Percentiles rank a stretch among this genome's conserved stretches.
phyloP scores from a whole-genome alignment of 2,888 invertebrate species.

The Chesias legatella region DNA sequence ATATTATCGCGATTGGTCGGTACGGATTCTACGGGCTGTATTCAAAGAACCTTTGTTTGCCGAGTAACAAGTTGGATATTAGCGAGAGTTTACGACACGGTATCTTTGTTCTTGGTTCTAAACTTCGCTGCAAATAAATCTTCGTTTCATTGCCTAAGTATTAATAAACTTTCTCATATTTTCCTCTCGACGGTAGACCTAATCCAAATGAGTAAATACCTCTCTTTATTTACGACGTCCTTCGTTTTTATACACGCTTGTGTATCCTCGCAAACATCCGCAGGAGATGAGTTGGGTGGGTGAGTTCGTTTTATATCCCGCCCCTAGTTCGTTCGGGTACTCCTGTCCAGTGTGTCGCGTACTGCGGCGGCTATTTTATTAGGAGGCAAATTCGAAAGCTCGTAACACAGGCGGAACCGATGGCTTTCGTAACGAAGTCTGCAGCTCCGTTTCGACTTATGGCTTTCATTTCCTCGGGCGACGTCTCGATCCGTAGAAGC shows the following conservation, averaged over 20 bases:
- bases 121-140: conserved; percentile 30
- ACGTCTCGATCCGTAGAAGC: conserved; percentile 26
- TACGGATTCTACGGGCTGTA: conserved; percentile 35
- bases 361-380: conserved; percentile 60
- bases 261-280: conserved; percentile 53
- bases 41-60: conserved; percentile 37
- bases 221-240: conserved; percentile 32
- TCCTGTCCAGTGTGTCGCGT: conserved; percentile 45
- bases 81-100: conserved; percentile 35
- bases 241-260: conserved; percentile 34
- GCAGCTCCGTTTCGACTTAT: conserved; percentile 51
- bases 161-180: conserved; percentile 22
- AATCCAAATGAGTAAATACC: conserved; percentile 27
- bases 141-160: conserved; percentile 25
- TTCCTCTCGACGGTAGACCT: conserved; percentile 13
- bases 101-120: conserved; percentile 33
- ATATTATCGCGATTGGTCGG: conserved; percentile 57
- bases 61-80: conserved; percentile 33
- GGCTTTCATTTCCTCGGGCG: conserved; percentile 60
- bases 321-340: conserved; percentile 47
- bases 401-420: conserved; percentile 56
- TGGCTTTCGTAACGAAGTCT: conserved; percentile 56
- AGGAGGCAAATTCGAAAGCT: conserved; percentile 67
- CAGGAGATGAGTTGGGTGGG: conserved; percentile 62
- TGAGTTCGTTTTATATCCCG: conserved; percentile 58